A percentile compares a stretch with the other conserved stretches of the same genome.
Evolutionary conservation across 1,140 invertebrate genomes (phyloP).

Genomic region (Drosophila pseudoananassae): DNA sequence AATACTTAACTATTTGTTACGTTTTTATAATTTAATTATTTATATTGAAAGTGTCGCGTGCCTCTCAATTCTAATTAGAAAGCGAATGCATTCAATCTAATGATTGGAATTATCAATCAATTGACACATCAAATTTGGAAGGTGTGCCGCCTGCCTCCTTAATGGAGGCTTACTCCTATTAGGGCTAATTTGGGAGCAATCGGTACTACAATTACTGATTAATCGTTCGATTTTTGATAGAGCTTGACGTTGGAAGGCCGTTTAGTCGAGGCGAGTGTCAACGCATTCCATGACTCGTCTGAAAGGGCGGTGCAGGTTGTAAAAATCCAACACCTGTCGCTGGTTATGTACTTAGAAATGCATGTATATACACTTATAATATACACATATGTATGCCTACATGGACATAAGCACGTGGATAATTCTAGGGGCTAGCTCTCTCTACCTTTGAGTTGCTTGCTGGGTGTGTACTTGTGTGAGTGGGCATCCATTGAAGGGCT

Average conservation of each 20-base stretch:
- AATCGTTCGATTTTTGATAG: slow-evolving; percentile 11
- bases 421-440: slow-evolving; percentile 48
- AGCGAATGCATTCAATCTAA: background rate
- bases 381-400: background rate
- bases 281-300: slow-evolving; percentile 35
- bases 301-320: slow-evolving; percentile 40
- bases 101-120: slow-evolving; percentile 28
- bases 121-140: background rate
- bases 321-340: slow-evolving; percentile 54
- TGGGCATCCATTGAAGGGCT: slow-evolving; percentile 53
- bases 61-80: slow-evolving; percentile 1
- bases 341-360: slow-evolving; percentile 17
- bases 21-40: background rate
- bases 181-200: background rate
- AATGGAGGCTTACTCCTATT: slow-evolving; percentile 7
- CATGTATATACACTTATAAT: background rate
- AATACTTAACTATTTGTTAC: too few relatives aligned
- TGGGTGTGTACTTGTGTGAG: background rate
- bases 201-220: slow-evolving; percentile 6
- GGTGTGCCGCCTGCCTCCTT: slow-evolving; percentile 18
- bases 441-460: background rate
- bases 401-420: slow-evolving; percentile 44
- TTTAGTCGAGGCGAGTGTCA: slow-evolving; percentile 19
- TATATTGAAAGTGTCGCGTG: background rate
- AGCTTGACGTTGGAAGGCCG: slow-evolving; percentile 5